Percentiles rank a stretch among this genome's conserved stretches.
These are phyloP conservation scores for Pelagia noctiluca DNA, from an alignment of 30 jellyfish, hydroid and myxozoan genomes.

Conservation along the genomic window DNA sequence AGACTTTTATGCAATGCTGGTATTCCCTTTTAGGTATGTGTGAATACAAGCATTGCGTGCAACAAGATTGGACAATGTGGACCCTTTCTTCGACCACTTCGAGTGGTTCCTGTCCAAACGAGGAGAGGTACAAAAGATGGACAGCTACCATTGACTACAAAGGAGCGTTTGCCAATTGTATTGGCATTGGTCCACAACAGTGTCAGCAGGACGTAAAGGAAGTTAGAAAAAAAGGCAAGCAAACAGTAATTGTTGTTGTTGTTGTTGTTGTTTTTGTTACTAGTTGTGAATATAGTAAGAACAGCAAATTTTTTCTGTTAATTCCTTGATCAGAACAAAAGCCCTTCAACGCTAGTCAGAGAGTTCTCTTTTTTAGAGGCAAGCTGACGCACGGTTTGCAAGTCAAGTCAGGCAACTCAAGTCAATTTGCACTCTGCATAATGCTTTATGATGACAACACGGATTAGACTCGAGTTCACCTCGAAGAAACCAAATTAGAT, in stretches of 20 bases:
- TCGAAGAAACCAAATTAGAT: too few relatives aligned
- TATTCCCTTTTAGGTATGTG: constrained; percentile 70
- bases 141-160: constrained; percentile 53
- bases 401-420: too few relatives aligned
- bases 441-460: too few relatives aligned
- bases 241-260: background rate
- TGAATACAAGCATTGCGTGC: constrained; percentile 70
- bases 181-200: constrained; percentile 76
- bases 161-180: constrained; percentile 70
- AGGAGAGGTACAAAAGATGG: constrained; percentile 63
- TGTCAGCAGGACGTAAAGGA: constrained; percentile 66
- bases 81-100: constrained; percentile 29
- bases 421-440: too few relatives aligned
- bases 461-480: too few relatives aligned
- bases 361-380: too few relatives aligned
- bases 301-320: too few relatives aligned
- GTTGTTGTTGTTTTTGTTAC: background rate
- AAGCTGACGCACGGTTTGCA: too few relatives aligned
- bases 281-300: too few relatives aligned
- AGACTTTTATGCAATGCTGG: too few relatives aligned
- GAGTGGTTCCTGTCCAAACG: constrained; percentile 80
- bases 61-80: constrained; percentile 85
- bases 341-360: too few relatives aligned
- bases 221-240: constrained; percentile 68
- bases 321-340: too few relatives aligned